Conservation (phyloP, 2,113 vertebrate species). For the Desmodus rotundus region DNA sequence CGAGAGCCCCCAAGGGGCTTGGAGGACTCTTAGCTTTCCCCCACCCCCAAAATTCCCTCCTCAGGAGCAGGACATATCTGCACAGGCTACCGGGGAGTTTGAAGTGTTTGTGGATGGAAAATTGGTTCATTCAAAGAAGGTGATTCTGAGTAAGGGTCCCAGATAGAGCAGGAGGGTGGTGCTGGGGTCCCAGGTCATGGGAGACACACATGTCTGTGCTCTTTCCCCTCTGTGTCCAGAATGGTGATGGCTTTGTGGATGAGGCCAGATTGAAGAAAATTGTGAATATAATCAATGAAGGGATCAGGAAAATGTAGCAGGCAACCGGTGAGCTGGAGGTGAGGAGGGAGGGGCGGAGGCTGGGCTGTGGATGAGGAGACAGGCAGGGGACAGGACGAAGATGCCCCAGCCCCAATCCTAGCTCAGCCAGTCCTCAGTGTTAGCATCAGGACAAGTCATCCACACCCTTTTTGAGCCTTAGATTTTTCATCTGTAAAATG, state of each 20-base stretch:
- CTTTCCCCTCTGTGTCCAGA: conserved; percentile 19
- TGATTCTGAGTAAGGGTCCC: neutral
- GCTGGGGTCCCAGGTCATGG: neutral
- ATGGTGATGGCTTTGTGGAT: conserved; percentile 68
- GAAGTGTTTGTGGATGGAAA: conserved; percentile 64
- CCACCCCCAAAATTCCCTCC: neutral
- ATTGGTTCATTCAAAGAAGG: conserved; percentile 72
- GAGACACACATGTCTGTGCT: neutral
- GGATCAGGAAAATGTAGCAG: conserved; percentile 42
- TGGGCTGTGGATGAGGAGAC: too few relatives aligned
- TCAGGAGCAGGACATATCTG: conserved; percentile 37
- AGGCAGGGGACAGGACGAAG: neutral
- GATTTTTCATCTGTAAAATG: neutral
- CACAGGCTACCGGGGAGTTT: conserved; percentile 50
- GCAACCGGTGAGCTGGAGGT: neutral
- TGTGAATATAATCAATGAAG: neutral
- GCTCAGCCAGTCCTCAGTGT: neutral
- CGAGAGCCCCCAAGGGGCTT: neutral
- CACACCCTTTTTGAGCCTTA: neutral
- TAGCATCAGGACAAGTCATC: neutral
- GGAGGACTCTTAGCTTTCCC: neutral
- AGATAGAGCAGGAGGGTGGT: neutral
- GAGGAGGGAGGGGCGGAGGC: neutral
- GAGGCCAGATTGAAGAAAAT: conserved; percentile 46
- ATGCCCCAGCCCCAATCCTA: too few relatives aligned